Evolutionary conservation across 2,888 invertebrate genomes (phyloP).

Genomic region (Limnephilus rhombicus): DNA sequence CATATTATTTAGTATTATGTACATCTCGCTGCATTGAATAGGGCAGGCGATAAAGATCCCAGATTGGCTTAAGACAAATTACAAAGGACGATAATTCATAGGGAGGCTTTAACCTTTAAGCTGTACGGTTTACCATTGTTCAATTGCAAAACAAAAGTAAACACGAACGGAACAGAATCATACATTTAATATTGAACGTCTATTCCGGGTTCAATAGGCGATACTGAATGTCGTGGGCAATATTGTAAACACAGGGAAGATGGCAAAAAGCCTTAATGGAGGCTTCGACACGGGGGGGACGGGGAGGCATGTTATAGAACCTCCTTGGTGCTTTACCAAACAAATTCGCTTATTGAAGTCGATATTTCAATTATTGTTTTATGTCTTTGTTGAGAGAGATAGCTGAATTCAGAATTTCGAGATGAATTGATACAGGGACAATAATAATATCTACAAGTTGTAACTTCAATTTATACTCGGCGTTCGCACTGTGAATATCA

Average conservation of each 20-base stretch:
- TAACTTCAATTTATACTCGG: no score
- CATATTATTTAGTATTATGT: background rate
- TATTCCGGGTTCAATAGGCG: conserved; percentile 57
- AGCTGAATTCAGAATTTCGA: background rate
- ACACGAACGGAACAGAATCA: conserved; percentile 58
- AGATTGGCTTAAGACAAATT: conserved; percentile 58
- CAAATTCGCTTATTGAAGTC: conserved; percentile 6
- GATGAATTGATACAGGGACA: background rate
- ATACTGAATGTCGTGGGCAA: conserved; percentile 35
- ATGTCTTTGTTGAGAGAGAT: conserved; percentile 6
- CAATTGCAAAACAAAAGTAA: conserved; percentile 61
- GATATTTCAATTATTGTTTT: conserved; percentile 25
- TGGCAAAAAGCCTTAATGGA: conserved; percentile 34
- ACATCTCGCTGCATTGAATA: conserved; percentile 11
- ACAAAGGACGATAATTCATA: conserved; percentile 64
- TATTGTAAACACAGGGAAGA: conserved; percentile 40
- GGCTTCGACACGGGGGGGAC: background rate
- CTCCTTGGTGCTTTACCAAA: background rate
- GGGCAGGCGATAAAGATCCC: conserved; percentile 36
- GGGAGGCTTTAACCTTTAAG: conserved; percentile 59
- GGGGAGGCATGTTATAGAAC: background rate
- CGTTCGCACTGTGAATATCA: no score
- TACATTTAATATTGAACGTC: conserved; percentile 43
- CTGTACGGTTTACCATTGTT: conserved; percentile 62
- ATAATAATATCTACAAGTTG: background rate